Evolutionary conservation across 2,113 vertebrate genomes (phyloP), one percentile per base, ranked within the genome.

Genomic region (Notarius lentiginosus): DNA sequence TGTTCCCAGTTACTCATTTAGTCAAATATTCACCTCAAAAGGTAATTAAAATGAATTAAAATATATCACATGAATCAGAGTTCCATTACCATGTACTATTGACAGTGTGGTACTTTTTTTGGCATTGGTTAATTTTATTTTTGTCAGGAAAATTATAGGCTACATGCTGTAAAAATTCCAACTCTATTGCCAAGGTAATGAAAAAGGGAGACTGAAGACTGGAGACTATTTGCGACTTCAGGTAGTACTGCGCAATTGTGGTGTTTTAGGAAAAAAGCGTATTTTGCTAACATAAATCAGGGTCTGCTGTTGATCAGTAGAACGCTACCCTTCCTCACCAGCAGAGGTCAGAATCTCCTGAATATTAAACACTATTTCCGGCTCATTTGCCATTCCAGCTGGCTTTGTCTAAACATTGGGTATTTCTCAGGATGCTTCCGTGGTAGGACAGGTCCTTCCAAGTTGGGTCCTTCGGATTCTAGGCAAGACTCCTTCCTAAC

Each of bases 231-330:
- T 47, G 4, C 56, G 30, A 55, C 76, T 86, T 18, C 9, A 70
- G 41, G 66, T 51, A 79, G 18, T 41, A 27, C 60, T 79, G 18
- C 14, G n/a, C 20, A 68, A 11, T 15, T 66, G 34, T 24, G n/a
- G 49, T 61, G 10, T 11, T 82, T 68, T 84, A 34, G 18, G 61
- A 30, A 27, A n/a, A 20, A 60, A 41, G 53, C 9, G 30, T 72
- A 82, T 79, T 70, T 66, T 85, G 72, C 63, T 79, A 84, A 30
- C 80, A 65, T 24, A 84, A 87, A 82, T 34, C 60, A 82, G 63
- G 30, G 11, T 49, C 79, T 47, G 58, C 65, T 70, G 53, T 30
- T 5, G 15, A 30, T 58, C 18, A 24, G 6, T 15, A 56, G 6
- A 79, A 60, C 30, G 12, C 11, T 34, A 22, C 7, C 18, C 55